phyloP scores from a whole-genome alignment of 2,113 vertebrate species.

The Rhinolophus sinicus region DNA sequence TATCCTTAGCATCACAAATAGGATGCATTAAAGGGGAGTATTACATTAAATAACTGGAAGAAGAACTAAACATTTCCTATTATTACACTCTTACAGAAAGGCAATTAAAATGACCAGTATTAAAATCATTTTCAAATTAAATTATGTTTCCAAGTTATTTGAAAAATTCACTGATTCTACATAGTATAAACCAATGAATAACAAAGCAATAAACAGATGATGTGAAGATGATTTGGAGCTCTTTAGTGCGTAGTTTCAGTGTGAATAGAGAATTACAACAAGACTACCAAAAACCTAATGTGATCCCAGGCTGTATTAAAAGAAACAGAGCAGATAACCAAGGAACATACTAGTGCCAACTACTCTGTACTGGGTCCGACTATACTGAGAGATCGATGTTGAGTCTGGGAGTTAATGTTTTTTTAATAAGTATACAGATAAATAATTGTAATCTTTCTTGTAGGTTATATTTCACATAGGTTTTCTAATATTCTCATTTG shows the following conservation, averaged over 20 bases:
- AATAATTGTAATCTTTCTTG: not conserved
- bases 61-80: constrained; percentile 38
- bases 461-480: not conserved
- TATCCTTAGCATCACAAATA: constrained; percentile 45
- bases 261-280: not conserved
- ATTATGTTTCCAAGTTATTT: not conserved
- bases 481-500: constrained; percentile 2
- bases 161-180: not conserved
- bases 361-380: not conserved
- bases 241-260: not conserved
- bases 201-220: not conserved
- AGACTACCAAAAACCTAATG: not conserved
- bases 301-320: not conserved
- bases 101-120: not conserved
- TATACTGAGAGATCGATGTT: not conserved
- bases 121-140: constrained; percentile 30
- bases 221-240: not conserved
- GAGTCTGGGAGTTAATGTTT: not conserved
- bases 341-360: not conserved
- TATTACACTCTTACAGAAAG: not conserved
- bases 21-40: constrained; percentile 20
- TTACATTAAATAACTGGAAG: constrained; percentile 54
- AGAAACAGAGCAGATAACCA: not conserved
- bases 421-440: not conserved
- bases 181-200: not conserved